Evolutionary conservation across 2,888 invertebrate genomes (phyloP), one percentile per base, ranked within the genome.

Genomic region (Drosophila recens): DNA sequence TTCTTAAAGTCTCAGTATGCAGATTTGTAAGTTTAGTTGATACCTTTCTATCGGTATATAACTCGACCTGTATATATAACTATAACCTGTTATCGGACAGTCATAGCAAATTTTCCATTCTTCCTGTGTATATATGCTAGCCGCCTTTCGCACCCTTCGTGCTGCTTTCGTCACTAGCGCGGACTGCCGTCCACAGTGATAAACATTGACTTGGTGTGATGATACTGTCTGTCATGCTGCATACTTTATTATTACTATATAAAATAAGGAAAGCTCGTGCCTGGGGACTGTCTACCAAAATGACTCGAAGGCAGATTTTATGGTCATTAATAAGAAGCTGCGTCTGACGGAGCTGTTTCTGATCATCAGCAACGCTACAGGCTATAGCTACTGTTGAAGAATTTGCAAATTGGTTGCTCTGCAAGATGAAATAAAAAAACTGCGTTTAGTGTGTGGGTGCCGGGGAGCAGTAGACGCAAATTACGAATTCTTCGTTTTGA

Each of bases 221-320:
- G 8, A 54, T 20, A 43, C 23, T 8, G 36, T 52, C 20, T 20
- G 34, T 15, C 23, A 3, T 23, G 34, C 8, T 13, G 13, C 34
- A 20, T 20, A 33, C 20, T 56, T 56, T 5, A 51, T 65, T 67
- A 9, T 49, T 36, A 49, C 43, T 43, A 51, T 64, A 56, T 59
- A 8, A 59, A 67, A 61, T 67, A 54, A 53, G 34, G 57, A 53
- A 53, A 51, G 49, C 59, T 69, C 78, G 71, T 87, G 87, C 81
- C 84, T 70, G 66, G 67, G 71, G 74, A 63, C 67, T 68, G 72
- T 86, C 89, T 76, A 72, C 73, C 67, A 53, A 71, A 79, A 80
- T 79, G 79, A 69, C 87, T 87, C 36, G 67, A 63, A 79, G 88
- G 89, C 90, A 82, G 82, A 91, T 91, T 91, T 91, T 83, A 91